phyloP scores from a whole-genome alignment of 2,113 vertebrate genomes.

The Scytalopus superciliaris region DNA sequence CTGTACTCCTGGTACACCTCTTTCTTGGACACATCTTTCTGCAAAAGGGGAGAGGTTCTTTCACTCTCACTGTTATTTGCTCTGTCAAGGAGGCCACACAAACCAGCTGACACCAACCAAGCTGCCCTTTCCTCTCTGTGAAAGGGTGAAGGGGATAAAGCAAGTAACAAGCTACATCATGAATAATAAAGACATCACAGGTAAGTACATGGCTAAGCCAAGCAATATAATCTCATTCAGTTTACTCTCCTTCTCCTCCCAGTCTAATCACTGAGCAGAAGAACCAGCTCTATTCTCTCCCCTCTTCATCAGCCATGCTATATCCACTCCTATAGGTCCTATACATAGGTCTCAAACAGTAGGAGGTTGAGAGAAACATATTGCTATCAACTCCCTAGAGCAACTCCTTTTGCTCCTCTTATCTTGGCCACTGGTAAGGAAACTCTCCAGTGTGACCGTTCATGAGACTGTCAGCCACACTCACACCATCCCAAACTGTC shows the following conservation, averaged over 20 bases:
- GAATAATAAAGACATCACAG: neutral
- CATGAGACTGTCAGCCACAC: neutral
- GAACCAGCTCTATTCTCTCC: neutral
- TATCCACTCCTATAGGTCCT: neutral
- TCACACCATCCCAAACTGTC: too few species aligned
- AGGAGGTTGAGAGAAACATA: neutral
- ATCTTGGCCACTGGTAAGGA: neutral
- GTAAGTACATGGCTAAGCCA: neutral
- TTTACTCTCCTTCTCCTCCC: neutral
- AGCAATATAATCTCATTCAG: fast-evolving
- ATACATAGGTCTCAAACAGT: neutral
- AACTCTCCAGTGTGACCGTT: neutral
- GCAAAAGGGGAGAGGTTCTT: fast-evolving
- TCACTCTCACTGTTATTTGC: neutral
- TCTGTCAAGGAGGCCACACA: neutral
- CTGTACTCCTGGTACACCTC: neutral
- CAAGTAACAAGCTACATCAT: neutral
- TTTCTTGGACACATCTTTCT: neutral
- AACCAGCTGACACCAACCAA: neutral
- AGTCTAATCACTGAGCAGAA: neutral
- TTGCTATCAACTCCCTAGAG: neutral
- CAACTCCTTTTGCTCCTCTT: neutral
- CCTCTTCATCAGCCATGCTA: neutral
- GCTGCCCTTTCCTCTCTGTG: neutral
- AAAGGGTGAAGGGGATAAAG: neutral